Evolutionary conservation across 64 coral and sea anemone genomes (phyloP).

Genomic region (Montipora foliosa): DNA sequence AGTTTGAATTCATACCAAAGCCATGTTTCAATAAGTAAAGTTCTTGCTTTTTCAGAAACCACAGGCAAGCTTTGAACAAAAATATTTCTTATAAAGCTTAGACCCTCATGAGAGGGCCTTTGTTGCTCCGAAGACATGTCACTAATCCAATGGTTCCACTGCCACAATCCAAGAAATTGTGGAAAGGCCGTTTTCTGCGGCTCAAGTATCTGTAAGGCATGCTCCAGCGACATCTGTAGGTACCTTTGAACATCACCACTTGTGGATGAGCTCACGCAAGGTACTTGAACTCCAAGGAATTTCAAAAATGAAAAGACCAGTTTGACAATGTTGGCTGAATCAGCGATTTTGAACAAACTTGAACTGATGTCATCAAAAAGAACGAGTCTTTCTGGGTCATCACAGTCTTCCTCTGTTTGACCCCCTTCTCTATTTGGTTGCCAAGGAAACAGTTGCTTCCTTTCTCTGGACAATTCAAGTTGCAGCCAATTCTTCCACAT

Average conservation of each 20-base stretch:
- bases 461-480: conserved; percentile 81
- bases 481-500: conserved; percentile 81
- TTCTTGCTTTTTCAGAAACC: conserved; percentile 58
- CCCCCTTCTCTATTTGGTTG: conserved; percentile 74
- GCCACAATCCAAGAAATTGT: conserved; percentile 29
- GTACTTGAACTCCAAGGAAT: conserved; percentile 79
- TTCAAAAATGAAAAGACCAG: conserved; percentile 82
- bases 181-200: neutral
- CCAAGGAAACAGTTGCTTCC: conserved; percentile 79
- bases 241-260: conserved; percentile 8
- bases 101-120: conserved; percentile 43
- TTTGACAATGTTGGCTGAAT: conserved; percentile 64
- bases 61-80: conserved; percentile 79
- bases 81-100: conserved; percentile 60
- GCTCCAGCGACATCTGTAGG: conserved; percentile 53
- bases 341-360: conserved; percentile 78
- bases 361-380: conserved; percentile 95
- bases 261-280: conserved; percentile 14
- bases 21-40: conserved; percentile 76
- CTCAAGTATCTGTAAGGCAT: conserved; percentile 24
- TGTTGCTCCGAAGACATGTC: neutral
- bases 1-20: conserved; percentile 80
- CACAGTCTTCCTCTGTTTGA: conserved; percentile 93
- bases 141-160: conserved; percentile 28
- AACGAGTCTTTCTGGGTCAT: conserved; percentile 96